Evolutionary conservation across 2,888 invertebrate species (phyloP).

Genomic region (Pteria penguin): DNA sequence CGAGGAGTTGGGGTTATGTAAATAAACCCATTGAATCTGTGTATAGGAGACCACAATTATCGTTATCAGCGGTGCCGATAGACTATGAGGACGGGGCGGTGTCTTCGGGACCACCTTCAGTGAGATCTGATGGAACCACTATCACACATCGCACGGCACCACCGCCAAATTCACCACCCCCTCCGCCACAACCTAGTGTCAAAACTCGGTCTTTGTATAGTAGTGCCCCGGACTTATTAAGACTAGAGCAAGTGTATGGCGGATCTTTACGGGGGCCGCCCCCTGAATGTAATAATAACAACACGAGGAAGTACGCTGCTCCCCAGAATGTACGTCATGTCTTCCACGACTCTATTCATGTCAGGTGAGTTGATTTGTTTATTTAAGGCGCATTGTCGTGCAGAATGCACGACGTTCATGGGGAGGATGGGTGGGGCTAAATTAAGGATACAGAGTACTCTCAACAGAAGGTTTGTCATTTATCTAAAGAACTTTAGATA

Average conservation of each 20-base stretch:
- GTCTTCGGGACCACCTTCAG: conserved; percentile 16
- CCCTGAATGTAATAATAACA: conserved; percentile 20
- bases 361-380: too few relatives aligned
- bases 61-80: conserved; percentile 66
- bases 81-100: conserved; percentile 64
- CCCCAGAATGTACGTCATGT: too few relatives aligned
- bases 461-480: too few relatives aligned
- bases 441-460: too few relatives aligned
- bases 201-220: conserved; percentile 56
- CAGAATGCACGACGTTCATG: too few relatives aligned
- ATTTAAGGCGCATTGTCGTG: too few relatives aligned
- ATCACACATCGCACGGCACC: conserved; percentile 36
- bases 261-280: conserved; percentile 56
- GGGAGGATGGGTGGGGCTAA: too few relatives aligned
- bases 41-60: conserved; percentile 60
- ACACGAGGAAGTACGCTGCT: too few relatives aligned
- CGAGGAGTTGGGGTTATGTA: conserved; percentile 65
- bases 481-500: too few relatives aligned
- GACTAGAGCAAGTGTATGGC: conserved; percentile 71
- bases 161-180: conserved; percentile 52
- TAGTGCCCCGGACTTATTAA: conserved; percentile 68
- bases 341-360: too few relatives aligned
- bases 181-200: conserved; percentile 51
- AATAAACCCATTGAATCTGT: conserved; percentile 61
- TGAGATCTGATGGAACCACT: neutral